A percentile compares a stretch with the other conserved stretches of the same genome.
These are phyloP conservation scores for Momotus momota DNA, from an alignment of 2,797 vertebrate species.

Conservation along the genomic window DNA sequence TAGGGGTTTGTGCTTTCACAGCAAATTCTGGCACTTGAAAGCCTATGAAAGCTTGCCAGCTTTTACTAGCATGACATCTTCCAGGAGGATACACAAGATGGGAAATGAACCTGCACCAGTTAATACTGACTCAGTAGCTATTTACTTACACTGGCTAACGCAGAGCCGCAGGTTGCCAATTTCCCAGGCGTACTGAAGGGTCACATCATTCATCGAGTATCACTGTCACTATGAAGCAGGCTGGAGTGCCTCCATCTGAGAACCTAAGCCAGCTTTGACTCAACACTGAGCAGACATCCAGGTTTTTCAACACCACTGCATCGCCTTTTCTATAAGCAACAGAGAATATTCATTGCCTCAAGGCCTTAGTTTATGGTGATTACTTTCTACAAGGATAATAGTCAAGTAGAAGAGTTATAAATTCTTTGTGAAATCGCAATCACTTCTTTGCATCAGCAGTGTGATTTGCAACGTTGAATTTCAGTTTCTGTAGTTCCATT, in stretches of 20 bases:
- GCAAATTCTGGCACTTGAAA: background rate
- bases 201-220: constrained; percentile 27
- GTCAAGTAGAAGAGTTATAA: background rate
- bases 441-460: background rate
- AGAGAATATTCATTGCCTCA: background rate
- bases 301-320: background rate
- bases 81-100: background rate
- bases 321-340: background rate
- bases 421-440: background rate
- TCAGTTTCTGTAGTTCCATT: background rate
- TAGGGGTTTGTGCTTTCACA: background rate
- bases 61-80: background rate
- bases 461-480: background rate
- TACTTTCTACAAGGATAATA: background rate
- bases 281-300: background rate
- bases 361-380: background rate
- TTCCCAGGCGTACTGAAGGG: constrained; percentile 10
- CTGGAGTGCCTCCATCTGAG: constrained; percentile 11
- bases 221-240: constrained; percentile 6
- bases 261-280: constrained; percentile 33
- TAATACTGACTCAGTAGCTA: background rate
- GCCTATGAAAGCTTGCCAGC: background rate
- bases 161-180: background rate
- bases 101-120: background rate
- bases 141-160: constrained; percentile 19